These are phyloP conservation scores for Tragelaphus eurycerus DNA, from an alignment of 2,797 vertebrate species.

Conservation along the genomic window DNA sequence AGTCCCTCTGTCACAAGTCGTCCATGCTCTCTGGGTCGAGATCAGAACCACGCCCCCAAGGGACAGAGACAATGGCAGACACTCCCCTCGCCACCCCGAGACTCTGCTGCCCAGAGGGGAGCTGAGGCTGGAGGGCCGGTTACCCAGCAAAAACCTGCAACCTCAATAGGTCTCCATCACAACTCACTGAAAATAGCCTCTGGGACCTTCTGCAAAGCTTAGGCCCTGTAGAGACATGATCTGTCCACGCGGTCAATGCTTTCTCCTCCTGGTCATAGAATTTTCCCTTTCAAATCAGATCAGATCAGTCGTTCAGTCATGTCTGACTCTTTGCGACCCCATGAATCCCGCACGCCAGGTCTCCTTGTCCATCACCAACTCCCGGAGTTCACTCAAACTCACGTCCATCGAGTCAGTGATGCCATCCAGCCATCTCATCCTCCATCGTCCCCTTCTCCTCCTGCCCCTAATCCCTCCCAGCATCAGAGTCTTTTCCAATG, in stretches of 20 bases:
- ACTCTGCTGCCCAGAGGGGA: background rate
- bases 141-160: background rate
- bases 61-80: background rate
- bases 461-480: no score
- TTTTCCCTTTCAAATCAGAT: background rate
- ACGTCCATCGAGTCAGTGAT: no score
- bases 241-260: fast-evolving
- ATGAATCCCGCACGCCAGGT: no score
- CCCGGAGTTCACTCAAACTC: no score
- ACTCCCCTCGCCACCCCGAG: background rate
- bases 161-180: background rate
- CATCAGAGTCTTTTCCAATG: no score
- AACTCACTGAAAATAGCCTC: background rate
- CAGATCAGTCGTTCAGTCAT: no score
- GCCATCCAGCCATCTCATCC: no score
- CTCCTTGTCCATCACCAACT: no score
- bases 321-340: no score
- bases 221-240: background rate
- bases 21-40: background rate
- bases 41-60: background rate
- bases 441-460: no score
- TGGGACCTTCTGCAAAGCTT: no score
- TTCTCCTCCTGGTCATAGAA: background rate
- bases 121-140: fast-evolving
- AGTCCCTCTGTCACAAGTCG: background rate